Evolutionary conservation across 2,888 invertebrate genomes (phyloP), one percentile per base, ranked within the genome.

Genomic region (Epistrophe grossulariae): DNA sequence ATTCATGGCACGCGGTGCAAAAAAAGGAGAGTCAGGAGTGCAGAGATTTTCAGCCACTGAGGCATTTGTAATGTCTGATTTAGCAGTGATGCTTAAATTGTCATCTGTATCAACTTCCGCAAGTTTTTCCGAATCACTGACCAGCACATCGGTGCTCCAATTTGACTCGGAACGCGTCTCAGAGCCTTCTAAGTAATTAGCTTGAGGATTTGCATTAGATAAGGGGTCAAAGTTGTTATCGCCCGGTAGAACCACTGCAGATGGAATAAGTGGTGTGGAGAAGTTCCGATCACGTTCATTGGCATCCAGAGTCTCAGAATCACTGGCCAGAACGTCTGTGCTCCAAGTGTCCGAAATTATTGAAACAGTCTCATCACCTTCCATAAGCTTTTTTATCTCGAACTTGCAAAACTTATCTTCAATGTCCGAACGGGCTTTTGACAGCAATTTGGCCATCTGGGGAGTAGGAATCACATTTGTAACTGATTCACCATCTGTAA

Each of bases 391-490:
- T 93, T 97, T 98, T 45, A 99, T 97, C 92, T 99, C 99, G 93
- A 99, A 99, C 93, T 99, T 99, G 92, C 99, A 99, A 94, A 99
- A 99, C 92, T 99, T 98, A 90, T 99, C 99, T 90, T 99, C 99
- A 81, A 99, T 98, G 90, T 99, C 99, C 79, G 98, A 98, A 4
- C 98, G 94, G 40, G 97, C 97, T 92, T 97, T 97, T 72, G 95
- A 95, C 50, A 95, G 91, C n/a, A 95, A 91, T 90, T 97, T 97
- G 87, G 94, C 95, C 92, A 89, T 94, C 91, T 93, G 93, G 7
- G 93, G 93, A 15, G 94, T 93, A 45, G 93, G 92, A 19, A 92
- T 93, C 89, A 93, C 94, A 79, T 93, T 93, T 66, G 90, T 93
- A 6, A 94, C 94, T 52, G 95, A 95, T 88, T 96, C 96, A 0